Conservation (phyloP, 2,113 vertebrate species). For the Gnathonemus longibarbis region DNA sequence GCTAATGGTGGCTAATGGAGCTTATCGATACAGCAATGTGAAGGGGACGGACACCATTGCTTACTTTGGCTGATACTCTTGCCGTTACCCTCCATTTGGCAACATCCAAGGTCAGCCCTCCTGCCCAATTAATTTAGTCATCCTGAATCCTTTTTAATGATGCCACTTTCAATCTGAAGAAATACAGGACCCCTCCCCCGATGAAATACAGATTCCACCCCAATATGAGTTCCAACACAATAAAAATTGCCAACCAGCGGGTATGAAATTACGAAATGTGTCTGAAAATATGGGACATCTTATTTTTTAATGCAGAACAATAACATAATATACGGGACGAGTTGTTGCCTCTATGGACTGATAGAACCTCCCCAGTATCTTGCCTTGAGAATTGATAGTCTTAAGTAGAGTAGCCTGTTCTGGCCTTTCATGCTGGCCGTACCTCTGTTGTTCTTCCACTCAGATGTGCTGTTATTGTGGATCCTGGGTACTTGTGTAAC, state of each 20-base stretch:
- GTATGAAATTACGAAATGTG: background rate
- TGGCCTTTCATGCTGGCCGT: background rate
- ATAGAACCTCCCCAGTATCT: background rate
- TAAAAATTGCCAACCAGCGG: background rate
- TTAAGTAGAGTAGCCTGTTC: background rate
- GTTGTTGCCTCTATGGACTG: background rate
- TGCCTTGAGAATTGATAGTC: background rate
- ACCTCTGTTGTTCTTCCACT: background rate
- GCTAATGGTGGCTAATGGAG: background rate
- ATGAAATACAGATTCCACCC: background rate
- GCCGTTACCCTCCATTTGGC: background rate
- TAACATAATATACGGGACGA: background rate
- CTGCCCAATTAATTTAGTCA: background rate
- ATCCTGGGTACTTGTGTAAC: background rate
- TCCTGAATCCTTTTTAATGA: background rate
- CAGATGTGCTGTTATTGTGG: background rate
- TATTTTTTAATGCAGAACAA: background rate
- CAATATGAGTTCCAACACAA: background rate
- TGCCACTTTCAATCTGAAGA: background rate
- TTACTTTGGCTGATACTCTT: background rate
- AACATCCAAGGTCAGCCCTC: background rate
- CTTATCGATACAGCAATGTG: background rate
- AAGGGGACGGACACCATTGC: background rate
- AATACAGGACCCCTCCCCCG: background rate
- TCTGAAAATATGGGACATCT: background rate